phyloP scores from a whole-genome alignment of 2,113 vertebrate species.

The Nothoprocta pentlandii region DNA sequence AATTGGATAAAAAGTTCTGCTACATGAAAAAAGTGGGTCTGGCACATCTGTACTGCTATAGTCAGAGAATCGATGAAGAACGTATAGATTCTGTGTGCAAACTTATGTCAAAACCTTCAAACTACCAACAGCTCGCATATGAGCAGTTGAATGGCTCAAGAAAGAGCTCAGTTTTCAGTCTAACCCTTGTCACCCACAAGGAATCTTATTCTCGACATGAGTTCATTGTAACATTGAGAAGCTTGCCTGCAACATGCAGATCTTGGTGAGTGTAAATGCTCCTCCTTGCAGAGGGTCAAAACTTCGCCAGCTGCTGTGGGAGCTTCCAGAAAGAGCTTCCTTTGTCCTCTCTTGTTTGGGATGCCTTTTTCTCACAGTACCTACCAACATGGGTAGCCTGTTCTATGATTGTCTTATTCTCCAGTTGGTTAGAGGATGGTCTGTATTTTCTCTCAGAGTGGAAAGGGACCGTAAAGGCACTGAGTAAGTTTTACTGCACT shows the following conservation, averaged over 20 bases:
- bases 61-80: conserved; percentile 14
- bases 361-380: not conserved
- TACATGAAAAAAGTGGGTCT: conserved; percentile 22
- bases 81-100: conserved; percentile 19
- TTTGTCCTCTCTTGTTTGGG: not conserved
- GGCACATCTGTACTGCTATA: conserved; percentile 37
- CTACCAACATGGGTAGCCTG: not conserved
- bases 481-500: fast-evolving
- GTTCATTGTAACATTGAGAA: not conserved
- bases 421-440: not conserved
- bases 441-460: not conserved
- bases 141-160: conserved; percentile 66
- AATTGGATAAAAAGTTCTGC: conserved; percentile 44
- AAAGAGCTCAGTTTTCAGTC: conserved; percentile 13
- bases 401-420: not conserved
- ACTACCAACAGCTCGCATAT: conserved; percentile 35
- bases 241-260: not conserved
- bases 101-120: conserved; percentile 49
- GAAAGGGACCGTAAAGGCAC: not conserved
- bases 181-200: not conserved
- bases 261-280: not conserved
- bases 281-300: not conserved
- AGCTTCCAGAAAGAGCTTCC: not conserved
- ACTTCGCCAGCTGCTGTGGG: not conserved
- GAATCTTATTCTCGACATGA: not conserved